These are phyloP conservation scores for Panurus biarmicus DNA, from an alignment of 2,113 vertebrate species.

Conservation along the genomic window DNA sequence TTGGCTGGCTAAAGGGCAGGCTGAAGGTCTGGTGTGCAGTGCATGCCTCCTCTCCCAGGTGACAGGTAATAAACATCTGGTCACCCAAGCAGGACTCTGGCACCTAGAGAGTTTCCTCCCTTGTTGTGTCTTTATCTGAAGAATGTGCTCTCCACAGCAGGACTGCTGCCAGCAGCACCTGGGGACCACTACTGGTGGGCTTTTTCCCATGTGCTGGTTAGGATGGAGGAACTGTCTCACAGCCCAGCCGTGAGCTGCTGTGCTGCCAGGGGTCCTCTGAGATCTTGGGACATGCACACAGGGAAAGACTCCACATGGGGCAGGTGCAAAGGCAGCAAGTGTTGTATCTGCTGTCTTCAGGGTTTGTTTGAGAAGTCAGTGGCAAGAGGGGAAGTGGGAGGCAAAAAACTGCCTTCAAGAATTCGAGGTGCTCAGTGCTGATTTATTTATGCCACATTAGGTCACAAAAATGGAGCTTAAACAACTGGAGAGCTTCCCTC, in stretches of 20 bases:
- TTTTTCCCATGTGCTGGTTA: not conserved
- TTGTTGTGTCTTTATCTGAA: not conserved
- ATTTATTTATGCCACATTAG: not conserved
- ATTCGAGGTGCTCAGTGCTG: not conserved
- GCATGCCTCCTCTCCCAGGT: not conserved
- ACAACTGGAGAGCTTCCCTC: not conserved
- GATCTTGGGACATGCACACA: not conserved
- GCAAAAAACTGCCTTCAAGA: not conserved
- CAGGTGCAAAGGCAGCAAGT: accelerated
- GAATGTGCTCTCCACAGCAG: not conserved
- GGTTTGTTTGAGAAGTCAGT: not conserved
- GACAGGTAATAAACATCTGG: not conserved
- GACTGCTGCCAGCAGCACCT: accelerated
- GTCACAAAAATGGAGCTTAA: not conserved
- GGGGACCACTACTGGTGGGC: accelerated
- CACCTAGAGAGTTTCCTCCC: not conserved
- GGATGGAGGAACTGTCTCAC: not conserved
- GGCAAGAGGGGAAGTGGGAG: not conserved
- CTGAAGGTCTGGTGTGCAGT: not conserved
- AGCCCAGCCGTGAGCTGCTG: not conserved
- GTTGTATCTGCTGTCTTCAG: not conserved
- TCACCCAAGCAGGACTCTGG: not conserved
- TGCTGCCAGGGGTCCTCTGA: not conserved
- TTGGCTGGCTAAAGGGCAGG: not conserved
- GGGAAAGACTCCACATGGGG: not conserved